These are phyloP conservation scores for Amblyraja radiata DNA, from an alignment of 2,797 vertebrate genomes.

Conservation along the genomic window DNA sequence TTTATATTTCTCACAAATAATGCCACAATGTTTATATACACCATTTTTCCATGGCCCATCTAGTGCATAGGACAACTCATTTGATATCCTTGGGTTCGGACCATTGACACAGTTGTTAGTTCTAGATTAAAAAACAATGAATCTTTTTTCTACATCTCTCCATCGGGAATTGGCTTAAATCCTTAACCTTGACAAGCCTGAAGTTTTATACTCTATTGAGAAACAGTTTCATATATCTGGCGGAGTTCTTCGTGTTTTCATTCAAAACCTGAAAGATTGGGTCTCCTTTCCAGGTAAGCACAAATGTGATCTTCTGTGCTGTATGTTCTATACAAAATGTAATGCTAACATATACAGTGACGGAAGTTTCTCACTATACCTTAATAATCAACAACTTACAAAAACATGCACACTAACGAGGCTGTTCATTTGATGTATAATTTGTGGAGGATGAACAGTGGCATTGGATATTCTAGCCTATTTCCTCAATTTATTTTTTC, in stretches of 20 bases:
- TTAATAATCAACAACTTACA: background rate
- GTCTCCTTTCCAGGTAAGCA: background rate
- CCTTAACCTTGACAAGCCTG: background rate
- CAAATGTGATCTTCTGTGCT: background rate
- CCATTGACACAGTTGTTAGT: background rate
- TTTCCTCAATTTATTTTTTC: background rate
- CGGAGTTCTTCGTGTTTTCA: background rate
- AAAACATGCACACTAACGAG: background rate
- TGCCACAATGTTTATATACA: background rate
- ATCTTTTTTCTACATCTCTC: no score
- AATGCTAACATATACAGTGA: no score
- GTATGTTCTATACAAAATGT: background rate
- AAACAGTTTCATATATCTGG: background rate
- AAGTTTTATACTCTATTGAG: background rate
- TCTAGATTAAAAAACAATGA: background rate
- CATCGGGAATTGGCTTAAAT: background rate
- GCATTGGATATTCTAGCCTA: background rate
- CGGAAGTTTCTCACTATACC: background rate
- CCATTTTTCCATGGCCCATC: background rate
- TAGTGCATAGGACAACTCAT: background rate
- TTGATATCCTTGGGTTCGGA: constrained; percentile 1
- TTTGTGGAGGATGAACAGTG: background rate
- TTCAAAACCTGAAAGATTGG: background rate
- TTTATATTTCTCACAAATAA: background rate
- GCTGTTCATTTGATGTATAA: background rate